phyloP scores from a whole-genome alignment of 1,140 invertebrate species.

The Panulirus ornatus region DNA sequence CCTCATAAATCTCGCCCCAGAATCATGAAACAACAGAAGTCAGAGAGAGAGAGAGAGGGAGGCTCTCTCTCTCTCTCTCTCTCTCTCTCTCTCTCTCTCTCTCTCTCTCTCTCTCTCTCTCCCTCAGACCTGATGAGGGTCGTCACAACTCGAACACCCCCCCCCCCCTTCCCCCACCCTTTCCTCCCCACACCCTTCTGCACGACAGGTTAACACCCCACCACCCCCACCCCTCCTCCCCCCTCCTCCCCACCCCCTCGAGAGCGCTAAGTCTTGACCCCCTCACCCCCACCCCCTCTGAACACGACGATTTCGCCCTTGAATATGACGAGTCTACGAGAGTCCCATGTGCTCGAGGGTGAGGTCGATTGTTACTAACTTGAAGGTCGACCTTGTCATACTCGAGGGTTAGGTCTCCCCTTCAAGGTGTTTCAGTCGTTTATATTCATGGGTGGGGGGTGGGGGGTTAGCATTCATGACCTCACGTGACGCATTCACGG shows the following conservation, averaged over 20 bases:
- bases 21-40: too few species aligned
- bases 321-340: not conserved
- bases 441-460: too few species aligned
- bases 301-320: too few species aligned
- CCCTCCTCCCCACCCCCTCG: not conserved
- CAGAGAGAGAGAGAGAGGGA: too few species aligned
- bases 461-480: too few species aligned
- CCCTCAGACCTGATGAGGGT: too few species aligned
- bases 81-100: not conserved
- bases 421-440: not conserved
- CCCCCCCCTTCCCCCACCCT: too few species aligned
- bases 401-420: conserved; percentile 1
- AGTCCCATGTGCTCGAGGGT: not conserved
- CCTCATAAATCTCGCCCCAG: conserved; percentile 14
- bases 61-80: conserved; percentile 30
- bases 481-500: too few species aligned
- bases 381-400: not conserved
- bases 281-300: not conserved
- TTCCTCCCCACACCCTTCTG: not conserved
- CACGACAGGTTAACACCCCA: not conserved
- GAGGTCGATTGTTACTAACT: not conserved
- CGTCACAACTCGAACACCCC: too few species aligned
- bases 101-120: too few species aligned
- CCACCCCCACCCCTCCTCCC: not conserved
- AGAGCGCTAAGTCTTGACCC: not conserved